Evolutionary conservation across 2,888 invertebrate species (phyloP).

Genomic region (Synanthedon myopaeformis): DNA sequence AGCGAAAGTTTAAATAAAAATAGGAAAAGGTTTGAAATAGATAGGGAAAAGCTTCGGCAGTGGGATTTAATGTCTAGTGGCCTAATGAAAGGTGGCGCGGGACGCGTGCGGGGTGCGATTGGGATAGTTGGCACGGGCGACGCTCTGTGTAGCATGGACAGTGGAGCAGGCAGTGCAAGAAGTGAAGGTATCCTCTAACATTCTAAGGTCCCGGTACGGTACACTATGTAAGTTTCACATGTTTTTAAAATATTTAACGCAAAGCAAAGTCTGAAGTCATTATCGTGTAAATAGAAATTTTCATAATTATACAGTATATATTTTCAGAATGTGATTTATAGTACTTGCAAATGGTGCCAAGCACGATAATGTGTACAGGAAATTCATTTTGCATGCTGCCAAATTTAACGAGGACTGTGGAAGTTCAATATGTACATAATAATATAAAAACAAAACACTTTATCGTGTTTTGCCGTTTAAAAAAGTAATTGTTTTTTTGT

Average conservation of each 20-base stretch:
- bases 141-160: slow-evolving; percentile 49
- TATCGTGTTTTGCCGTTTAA: slow-evolving; percentile 42
- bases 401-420: slow-evolving; percentile 27
- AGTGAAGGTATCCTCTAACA: slow-evolving; percentile 67
- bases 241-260: slow-evolving; percentile 32
- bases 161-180: slow-evolving; percentile 59
- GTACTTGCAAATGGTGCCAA: slow-evolving; percentile 18
- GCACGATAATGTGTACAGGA: slow-evolving; percentile 53
- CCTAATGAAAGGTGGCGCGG: slow-evolving; percentile 67
- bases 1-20: slow-evolving; percentile 17
- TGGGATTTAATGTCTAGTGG: slow-evolving; percentile 92
- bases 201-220: slow-evolving; percentile 56
- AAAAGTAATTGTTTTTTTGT: slow-evolving; percentile 1
- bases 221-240: slow-evolving; percentile 60
- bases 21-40: slow-evolving; percentile 74
- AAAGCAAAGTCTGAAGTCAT: slow-evolving; percentile 56
- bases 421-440: slow-evolving; percentile 1
- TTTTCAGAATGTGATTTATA: neutral
- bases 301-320: slow-evolving; percentile 15
- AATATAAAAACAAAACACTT: slow-evolving; percentile 25
- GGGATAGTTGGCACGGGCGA: slow-evolving; percentile 41
- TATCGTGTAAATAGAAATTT: slow-evolving; percentile 33
- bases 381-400: slow-evolving; percentile 35
- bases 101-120: slow-evolving; percentile 47
- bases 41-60: slow-evolving; percentile 87